A percentile compares a stretch with the other conserved stretches of the same genome.
phyloP scores from a whole-genome alignment of 2,797 vertebrate species.

The Siniperca obscura region DNA sequence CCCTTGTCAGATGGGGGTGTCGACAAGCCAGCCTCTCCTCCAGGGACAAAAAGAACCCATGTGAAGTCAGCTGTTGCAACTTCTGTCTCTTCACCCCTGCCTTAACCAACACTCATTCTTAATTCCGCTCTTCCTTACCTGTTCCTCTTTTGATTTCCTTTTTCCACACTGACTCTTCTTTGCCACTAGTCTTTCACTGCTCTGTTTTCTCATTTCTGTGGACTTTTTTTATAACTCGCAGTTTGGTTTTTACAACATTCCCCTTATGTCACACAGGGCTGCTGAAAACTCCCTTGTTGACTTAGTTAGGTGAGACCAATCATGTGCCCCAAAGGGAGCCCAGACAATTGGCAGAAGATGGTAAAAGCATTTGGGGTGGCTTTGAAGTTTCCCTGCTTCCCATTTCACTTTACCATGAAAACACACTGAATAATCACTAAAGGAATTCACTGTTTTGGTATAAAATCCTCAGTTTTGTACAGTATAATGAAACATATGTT shows the following conservation, averaged over 20 bases:
- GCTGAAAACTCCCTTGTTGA: constrained; percentile 73
- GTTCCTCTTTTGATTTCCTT: constrained; percentile 50
- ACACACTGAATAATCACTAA: constrained; percentile 18
- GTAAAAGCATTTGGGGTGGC: constrained; percentile 60
- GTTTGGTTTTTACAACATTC: constrained; percentile 64
- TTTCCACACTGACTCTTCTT: not conserved
- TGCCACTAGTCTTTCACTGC: not conserved
- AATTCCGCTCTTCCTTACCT: constrained; percentile 59
- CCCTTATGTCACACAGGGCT: constrained; percentile 69
- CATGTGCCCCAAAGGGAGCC: constrained; percentile 58
- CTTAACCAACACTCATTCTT: constrained; percentile 25
- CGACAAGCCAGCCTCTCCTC: constrained; percentile 79
- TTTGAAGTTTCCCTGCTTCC: constrained; percentile 71
- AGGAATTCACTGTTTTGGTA: constrained; percentile 7
- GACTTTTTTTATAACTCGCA: constrained; percentile 51
- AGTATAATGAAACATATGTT: constrained; percentile 27
- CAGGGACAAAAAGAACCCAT: constrained; percentile 78
- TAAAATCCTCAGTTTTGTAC: constrained; percentile 9
- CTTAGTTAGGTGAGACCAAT: constrained; percentile 70
- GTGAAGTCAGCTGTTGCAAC: constrained; percentile 85
- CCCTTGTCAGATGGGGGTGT: constrained; percentile 78
- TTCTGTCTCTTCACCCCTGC: constrained; percentile 59
- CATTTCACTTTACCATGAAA: constrained; percentile 46
- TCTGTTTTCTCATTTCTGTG: constrained; percentile 16
- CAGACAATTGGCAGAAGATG: constrained; percentile 72